phyloP scores from a whole-genome alignment of 2,113 vertebrate species.

The Taxidea taxus region DNA sequence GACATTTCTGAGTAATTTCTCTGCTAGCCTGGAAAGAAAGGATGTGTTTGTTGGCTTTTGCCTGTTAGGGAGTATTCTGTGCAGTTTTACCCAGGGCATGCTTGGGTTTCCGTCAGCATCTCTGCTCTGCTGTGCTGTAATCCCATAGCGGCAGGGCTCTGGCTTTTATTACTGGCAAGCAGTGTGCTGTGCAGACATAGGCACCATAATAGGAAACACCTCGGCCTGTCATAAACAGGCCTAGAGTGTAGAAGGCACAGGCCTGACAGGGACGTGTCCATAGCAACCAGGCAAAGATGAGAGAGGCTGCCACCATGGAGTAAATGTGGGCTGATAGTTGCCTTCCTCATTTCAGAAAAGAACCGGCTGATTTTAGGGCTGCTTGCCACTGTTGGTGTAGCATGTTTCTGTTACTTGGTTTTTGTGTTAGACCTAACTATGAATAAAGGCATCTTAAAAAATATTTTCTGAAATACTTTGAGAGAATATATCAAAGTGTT shows the following conservation, averaged over 20 bases:
- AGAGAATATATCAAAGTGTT: background rate
- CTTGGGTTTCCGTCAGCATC: slow-evolving; percentile 59
- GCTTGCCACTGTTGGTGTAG: background rate
- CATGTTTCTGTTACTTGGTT: slow-evolving; percentile 15
- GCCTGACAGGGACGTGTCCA: slow-evolving; percentile 62
- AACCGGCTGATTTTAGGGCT: slow-evolving; percentile 27
- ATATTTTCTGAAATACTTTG: slow-evolving; percentile 5
- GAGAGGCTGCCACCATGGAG: slow-evolving; percentile 54
- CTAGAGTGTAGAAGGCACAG: slow-evolving; percentile 51
- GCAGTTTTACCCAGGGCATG: slow-evolving; percentile 29
- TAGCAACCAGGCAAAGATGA: slow-evolving; percentile 76
- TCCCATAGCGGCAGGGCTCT: slow-evolving; percentile 36
- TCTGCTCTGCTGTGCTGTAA: slow-evolving; percentile 66
- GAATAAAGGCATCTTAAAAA: slow-evolving; percentile 23
- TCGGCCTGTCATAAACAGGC: slow-evolving; percentile 66
- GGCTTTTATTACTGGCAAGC: slow-evolving; percentile 59
- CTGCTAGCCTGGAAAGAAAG: background rate
- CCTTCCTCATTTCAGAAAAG: slow-evolving; percentile 61
- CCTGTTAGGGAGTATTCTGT: background rate
- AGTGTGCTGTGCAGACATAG: slow-evolving; percentile 55
- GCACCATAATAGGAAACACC: slow-evolving; percentile 72
- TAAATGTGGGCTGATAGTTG: slow-evolving; percentile 37
- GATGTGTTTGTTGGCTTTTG: background rate
- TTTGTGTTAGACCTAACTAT: slow-evolving; percentile 2
- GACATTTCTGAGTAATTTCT: background rate